Conservation (phyloP, 2,888 invertebrate genomes). For the Anthrax anthrax region DNA sequence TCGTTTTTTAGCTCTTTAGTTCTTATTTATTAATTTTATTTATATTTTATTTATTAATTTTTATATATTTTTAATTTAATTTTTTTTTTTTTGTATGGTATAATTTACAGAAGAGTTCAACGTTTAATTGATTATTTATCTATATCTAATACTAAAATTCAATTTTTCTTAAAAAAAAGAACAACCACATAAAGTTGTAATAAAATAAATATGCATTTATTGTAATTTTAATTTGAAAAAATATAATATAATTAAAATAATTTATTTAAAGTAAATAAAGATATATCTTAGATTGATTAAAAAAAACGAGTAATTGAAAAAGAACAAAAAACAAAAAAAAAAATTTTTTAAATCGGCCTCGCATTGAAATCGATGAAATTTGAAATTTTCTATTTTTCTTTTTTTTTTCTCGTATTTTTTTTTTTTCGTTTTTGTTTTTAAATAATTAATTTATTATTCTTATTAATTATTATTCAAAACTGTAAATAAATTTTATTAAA, state of each 20-base stretch:
- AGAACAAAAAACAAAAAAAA: conserved; percentile 4
- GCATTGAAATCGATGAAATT: conserved; percentile 27
- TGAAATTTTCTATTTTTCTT: conserved; percentile 16
- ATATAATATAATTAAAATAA: background rate
- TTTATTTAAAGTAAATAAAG: background rate
- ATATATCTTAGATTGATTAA: background rate
- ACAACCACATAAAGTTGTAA: background rate
- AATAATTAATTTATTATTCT: too few species aligned
- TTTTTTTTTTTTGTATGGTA: conserved; percentile 5
- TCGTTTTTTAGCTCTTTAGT: too few species aligned
- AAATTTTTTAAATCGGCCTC: conserved; percentile 16
- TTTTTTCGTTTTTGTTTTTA: too few species aligned
- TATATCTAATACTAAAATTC: conserved; percentile 3
- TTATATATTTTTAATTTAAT: background rate
- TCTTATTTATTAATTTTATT: background rate
- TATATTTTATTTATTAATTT: background rate
- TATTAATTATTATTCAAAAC: too few species aligned
- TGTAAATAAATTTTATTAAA: too few species aligned
- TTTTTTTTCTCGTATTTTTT: too few species aligned
- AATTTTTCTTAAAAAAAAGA: background rate
- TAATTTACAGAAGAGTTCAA: conserved; percentile 15
- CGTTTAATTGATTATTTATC: conserved; percentile 9
- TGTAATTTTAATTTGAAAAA: background rate
- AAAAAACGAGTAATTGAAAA: conserved; percentile 1
- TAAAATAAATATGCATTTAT: background rate